Base-by-base conservation (phyloP, 2,797 vertebrate species). In the Urocyon cinereoargenteus region DNA sequence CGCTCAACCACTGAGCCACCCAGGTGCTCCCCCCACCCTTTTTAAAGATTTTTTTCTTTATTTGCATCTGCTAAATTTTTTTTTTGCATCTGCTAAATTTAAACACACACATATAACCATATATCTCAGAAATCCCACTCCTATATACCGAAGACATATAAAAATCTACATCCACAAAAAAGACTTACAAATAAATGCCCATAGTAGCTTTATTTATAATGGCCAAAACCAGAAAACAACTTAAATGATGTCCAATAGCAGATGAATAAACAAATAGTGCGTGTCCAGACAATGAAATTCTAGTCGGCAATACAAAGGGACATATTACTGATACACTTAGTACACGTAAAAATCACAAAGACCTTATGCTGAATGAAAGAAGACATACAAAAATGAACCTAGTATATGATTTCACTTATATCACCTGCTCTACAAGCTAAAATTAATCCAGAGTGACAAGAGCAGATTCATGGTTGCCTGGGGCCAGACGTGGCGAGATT, bases 141-240 rank as follows among this genome's bases (percentile, higher is more conserved):
- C 31, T 85, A 57, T 81, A 92, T 77, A 88, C 28, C 45, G 73
- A 97, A 89, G 73, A 55, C 19, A 79, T 96, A 84, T 87, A 78
- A 31, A 97, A 94, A 88, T 6, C 51, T 75, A 19, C 83, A 21
- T 73, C 16, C 51, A 96, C 53, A 85, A 87, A 81, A 92, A 90
- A 40, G 9, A 75, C 26, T 86, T 84, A 34, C n/a, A 85, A 45
- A 53, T 86, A 40, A 95, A 95, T 73, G 8, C 86, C 72, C 15
- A 53, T 45, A 72, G n/a, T 55, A 72, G 9, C 15, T 82, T 92
- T 89, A 87, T 81, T 82, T 45, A 83, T 66, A 94, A 93, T 75
- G 31, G 31, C 10, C 45, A 36, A 82, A 85, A 93, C 3, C 1
- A 77, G 53, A 36, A 88, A 81, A 70, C 11, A 87, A 64, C 34